Conservation (phyloP, 2,888 invertebrate species). For the Ennomos erosarius region DNA sequence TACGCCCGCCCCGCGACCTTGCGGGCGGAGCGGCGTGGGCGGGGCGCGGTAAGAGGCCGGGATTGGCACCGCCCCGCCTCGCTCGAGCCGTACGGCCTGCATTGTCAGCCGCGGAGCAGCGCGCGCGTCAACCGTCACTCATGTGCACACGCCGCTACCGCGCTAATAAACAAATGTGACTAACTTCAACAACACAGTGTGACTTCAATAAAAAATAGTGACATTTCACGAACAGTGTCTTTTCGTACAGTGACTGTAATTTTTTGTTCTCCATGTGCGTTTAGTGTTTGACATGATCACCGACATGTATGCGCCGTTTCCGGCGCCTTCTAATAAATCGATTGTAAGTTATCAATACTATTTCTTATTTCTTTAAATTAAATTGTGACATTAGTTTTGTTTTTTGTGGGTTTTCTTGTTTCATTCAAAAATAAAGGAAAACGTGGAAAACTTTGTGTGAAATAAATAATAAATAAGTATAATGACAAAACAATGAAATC, state of each 20-base stretch:
- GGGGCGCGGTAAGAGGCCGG: conserved; percentile 76
- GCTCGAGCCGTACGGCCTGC: conserved; percentile 48
- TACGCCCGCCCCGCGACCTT: conserved; percentile 77
- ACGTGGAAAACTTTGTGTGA: no score
- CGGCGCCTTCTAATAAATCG: conserved; percentile 73
- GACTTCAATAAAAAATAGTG: no score
- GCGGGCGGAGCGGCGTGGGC: conserved; percentile 79
- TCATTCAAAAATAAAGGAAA: no score
- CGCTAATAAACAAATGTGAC: conserved; percentile 32
- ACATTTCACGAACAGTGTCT: no score
- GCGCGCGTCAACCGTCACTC: conserved; percentile 52
- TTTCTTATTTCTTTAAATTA: background rate
- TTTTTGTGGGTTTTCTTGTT: no score
- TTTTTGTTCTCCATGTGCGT: conserved; percentile 53
- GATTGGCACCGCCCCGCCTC: conserved; percentile 69
- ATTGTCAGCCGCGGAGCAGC: conserved; percentile 47
- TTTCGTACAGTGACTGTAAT: conserved; percentile 7
- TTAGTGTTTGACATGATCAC: conserved; percentile 74
- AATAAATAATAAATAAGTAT: no score
- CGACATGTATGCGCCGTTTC: conserved; percentile 80
- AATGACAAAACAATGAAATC: no score
- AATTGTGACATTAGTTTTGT: no score
- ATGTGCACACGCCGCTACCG: conserved; percentile 49
- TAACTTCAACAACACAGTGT: conserved; percentile 31
- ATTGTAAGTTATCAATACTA: conserved; percentile 67